These are phyloP conservation scores for Tromatobia lineatoria DNA, from an alignment of 2,888 invertebrate genomes.

Conservation along the genomic window DNA sequence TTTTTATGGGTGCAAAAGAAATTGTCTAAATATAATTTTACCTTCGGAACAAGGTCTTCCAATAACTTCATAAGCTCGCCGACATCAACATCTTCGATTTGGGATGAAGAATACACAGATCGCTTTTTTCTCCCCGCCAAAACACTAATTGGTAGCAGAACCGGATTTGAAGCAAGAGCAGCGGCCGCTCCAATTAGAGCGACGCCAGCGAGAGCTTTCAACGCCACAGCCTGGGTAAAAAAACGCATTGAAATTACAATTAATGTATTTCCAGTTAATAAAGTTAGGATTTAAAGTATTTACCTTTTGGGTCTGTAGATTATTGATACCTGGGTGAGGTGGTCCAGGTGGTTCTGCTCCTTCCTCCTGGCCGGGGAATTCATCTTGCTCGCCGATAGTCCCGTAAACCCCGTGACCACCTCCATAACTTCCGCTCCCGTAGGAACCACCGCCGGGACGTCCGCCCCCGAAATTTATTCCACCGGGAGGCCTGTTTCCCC, in stretches of 20 bases:
- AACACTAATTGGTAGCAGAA: slow-evolving; percentile 92
- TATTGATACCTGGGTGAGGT: slow-evolving; percentile 60
- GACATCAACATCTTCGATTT: slow-evolving; percentile 64
- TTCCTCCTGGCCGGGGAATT: slow-evolving; percentile 72
- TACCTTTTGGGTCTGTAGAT: slow-evolving; percentile 81
- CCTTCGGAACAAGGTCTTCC: slow-evolving; percentile 75
- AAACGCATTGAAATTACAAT: slow-evolving; percentile 5
- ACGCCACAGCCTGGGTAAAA: slow-evolving; percentile 87
- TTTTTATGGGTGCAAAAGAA: neutral
- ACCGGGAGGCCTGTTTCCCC: slow-evolving; percentile 55
- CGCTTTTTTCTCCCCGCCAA: slow-evolving; percentile 89
- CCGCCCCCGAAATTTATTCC: slow-evolving; percentile 62
- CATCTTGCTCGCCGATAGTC: slow-evolving; percentile 74
- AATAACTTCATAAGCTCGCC: slow-evolving; percentile 73
- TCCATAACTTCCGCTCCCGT: slow-evolving; percentile 51
- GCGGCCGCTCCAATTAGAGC: slow-evolving; percentile 93
- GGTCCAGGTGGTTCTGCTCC: slow-evolving; percentile 59
- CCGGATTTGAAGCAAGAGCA: slow-evolving; percentile 91
- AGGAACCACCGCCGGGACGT: slow-evolving; percentile 68
- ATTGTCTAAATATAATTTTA: slow-evolving; percentile 53
- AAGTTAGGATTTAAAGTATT: neutral
- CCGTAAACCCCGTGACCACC: slow-evolving; percentile 75
- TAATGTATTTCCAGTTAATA: neutral
- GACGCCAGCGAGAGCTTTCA: slow-evolving; percentile 91
- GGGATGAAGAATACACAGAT: slow-evolving; percentile 69